These are phyloP conservation scores for Tineola bisselliella DNA, from an alignment of 2,888 invertebrate species.

Conservation along the genomic window DNA sequence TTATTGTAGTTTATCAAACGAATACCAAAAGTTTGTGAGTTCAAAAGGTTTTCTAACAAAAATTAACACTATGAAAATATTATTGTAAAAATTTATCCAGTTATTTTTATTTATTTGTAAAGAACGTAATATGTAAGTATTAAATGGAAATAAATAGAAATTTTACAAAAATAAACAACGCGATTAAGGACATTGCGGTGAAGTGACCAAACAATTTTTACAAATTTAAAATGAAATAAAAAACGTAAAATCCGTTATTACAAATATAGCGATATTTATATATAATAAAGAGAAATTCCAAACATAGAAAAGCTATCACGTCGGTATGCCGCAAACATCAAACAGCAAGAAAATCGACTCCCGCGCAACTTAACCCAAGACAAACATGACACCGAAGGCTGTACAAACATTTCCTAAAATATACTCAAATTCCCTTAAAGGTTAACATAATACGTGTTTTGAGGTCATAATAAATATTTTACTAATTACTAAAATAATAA, in stretches of 20 bases:
- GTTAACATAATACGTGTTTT: conserved; percentile 44
- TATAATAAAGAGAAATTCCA: not conserved
- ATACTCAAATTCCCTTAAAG: conserved; percentile 57
- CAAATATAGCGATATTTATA: not conserved
- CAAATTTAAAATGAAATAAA: not conserved
- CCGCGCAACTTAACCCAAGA: conserved; percentile 16
- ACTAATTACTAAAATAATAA: not conserved
- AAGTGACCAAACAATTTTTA: too few relatives aligned
- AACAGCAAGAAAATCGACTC: conserved; percentile 14
- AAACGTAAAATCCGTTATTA: not conserved
- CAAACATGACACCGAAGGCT: conserved; percentile 28
- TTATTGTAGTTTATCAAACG: not conserved
- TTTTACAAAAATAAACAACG: too few relatives aligned
- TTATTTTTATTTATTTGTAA: not conserved
- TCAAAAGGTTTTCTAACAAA: not conserved
- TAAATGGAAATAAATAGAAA: not conserved
- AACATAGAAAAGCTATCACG: conserved; percentile 3
- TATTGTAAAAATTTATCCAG: not conserved
- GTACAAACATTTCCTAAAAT: conserved; percentile 50
- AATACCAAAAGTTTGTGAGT: not conserved
- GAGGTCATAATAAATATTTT: conserved; percentile 48
- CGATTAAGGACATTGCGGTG: too few relatives aligned
- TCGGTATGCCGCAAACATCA: conserved; percentile 1
- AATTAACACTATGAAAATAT: not conserved
- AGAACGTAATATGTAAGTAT: too few relatives aligned